Base-by-base conservation (phyloP, 2,113 vertebrate species). In the Neogale vison region DNA sequence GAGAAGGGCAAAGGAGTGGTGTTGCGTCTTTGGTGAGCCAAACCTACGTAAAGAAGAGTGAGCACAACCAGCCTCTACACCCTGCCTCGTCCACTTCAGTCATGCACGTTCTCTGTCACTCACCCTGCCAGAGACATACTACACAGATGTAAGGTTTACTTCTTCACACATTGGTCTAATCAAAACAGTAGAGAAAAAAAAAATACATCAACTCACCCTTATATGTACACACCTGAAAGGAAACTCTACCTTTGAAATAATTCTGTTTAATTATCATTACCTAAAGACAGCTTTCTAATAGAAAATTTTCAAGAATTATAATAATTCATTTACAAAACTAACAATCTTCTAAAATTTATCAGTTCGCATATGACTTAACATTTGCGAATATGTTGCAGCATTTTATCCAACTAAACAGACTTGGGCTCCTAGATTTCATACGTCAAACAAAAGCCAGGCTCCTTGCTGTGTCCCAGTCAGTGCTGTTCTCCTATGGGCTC, bases 111-210 rank as follows among this genome's bases (percentile, higher is more conserved):
- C 17, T 63, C 6, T 82, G 20, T 42, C 34, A 93, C 20, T 67
- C 65, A 83, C 2, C 6, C n/a, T 39, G 50, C 7, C 34, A 26
- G 20, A 69, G 67, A 89, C 88, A 69, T 0, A 26, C 15, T 42
- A 21, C 23, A 88, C 1, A 47, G 7, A 96, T 76, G 39, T 31
- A 72, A 95, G 6, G 3, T 29, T 85, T 45, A 88, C 34, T 95
- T 6, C 93, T 57, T 81, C 96, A 84, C 61, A 61, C 14, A 71
- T 6, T 79, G 10, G 13, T 61, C 24, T 93, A 81, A 59, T 92
- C 29, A 97, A 93, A 96, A 86, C 4, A 34, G 8, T 3, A 85
- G 6, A 61, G 50, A 31, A 88, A 87, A 93, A 81, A 36, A 93
- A 94, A 90, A 85, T 24, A 83, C 11, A 84, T 15, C 45, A 31